phyloP scores from a whole-genome alignment of 2,113 vertebrate genomes.

The Lophochroa leadbeateri region DNA sequence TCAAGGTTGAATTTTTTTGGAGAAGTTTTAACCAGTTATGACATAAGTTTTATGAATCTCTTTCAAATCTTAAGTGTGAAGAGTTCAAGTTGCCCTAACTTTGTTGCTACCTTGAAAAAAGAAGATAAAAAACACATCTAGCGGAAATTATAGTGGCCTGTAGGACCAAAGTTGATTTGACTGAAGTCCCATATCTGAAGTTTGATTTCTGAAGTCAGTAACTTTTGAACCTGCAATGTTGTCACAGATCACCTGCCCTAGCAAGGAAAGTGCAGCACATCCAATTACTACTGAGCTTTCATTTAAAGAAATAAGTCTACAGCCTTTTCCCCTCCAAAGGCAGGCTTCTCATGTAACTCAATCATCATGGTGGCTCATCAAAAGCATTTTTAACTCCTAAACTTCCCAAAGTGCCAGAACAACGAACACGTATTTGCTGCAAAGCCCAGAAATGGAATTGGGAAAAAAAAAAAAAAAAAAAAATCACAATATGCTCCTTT shows the following conservation, averaged over 20 bases:
- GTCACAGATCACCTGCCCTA: conserved; percentile 31
- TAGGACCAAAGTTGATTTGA: conserved; percentile 27
- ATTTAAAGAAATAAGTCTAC: conserved; percentile 16
- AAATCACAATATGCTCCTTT: background rate
- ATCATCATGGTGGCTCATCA: background rate
- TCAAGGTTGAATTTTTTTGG: background rate
- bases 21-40: background rate
- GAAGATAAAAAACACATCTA: conserved; percentile 36
- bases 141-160: conserved; percentile 30
- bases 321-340: conserved; percentile 5
- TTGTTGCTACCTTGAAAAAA: background rate
- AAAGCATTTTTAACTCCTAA: conserved; percentile 33
- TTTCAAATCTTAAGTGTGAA: background rate
- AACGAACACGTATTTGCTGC: background rate
- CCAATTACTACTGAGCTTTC: conserved; percentile 54
- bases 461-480: background rate
- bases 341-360: background rate
- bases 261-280: conserved; percentile 46
- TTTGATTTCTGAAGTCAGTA: conserved; percentile 35
- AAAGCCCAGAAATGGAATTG: background rate
- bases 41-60: background rate
- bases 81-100: background rate
- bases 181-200: conserved; percentile 24
- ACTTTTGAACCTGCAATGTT: conserved; percentile 54
- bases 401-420: background rate